These are phyloP conservation scores for Chaunax sp. DNA, from an alignment of 2,797 vertebrate genomes.

Conservation along the genomic window DNA sequence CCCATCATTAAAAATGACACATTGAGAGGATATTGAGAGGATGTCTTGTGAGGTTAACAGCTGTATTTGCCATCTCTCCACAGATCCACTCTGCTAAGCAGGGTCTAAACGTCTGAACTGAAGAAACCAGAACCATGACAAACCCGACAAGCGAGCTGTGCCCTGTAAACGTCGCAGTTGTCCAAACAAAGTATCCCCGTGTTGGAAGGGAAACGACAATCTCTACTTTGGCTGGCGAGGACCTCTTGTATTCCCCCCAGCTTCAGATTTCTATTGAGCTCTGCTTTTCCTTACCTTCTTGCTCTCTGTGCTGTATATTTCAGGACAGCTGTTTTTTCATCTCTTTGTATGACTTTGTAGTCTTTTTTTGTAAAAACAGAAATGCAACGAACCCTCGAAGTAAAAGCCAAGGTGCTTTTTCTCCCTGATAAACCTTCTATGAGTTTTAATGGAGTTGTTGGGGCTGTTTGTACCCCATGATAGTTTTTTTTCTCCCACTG, in stretches of 20 bases:
- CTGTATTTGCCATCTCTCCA: constrained; percentile 25
- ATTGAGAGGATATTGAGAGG: background rate
- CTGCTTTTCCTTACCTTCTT: constrained; percentile 30
- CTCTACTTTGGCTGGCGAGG: constrained; percentile 58
- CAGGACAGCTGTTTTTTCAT: constrained; percentile 72
- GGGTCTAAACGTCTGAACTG: constrained; percentile 70
- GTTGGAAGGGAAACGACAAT: constrained; percentile 80
- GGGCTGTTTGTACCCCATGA: constrained; percentile 27
- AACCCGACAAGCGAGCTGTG: constrained; percentile 16
- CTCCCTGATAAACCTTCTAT: constrained; percentile 12
- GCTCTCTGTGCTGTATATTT: constrained; percentile 78
- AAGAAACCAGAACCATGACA: constrained; percentile 14
- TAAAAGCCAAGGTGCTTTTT: constrained; percentile 19
- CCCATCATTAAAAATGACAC: background rate
- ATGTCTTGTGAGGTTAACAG: background rate
- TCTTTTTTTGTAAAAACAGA: constrained; percentile 45
- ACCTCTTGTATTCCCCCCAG: constrained; percentile 27
- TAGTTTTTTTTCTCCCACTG: constrained; percentile 35
- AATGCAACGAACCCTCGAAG: constrained; percentile 29
- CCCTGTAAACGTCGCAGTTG: constrained; percentile 14
- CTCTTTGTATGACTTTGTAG: constrained; percentile 79
- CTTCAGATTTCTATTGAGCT: constrained; percentile 48
- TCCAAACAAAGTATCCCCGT: constrained; percentile 69
- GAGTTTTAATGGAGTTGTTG: constrained; percentile 9
- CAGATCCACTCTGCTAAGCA: constrained; percentile 91